Conservation (phyloP, 2,888 invertebrate genomes). For the Rotaria magnacalcarata region DNA sequence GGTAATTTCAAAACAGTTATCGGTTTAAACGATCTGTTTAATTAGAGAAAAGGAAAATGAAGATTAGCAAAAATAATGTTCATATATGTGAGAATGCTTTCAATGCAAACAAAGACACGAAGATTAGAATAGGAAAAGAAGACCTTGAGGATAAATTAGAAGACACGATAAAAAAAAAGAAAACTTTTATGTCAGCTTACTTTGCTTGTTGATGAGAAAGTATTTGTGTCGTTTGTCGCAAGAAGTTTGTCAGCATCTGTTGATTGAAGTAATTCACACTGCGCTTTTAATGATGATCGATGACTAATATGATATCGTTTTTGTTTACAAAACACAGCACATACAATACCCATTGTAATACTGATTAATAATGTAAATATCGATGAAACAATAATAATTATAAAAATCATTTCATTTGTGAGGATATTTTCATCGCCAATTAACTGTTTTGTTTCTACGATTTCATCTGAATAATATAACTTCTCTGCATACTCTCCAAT, state of each 20-base stretch:
- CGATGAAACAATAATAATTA: slow-evolving; percentile 23
- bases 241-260: slow-evolving; percentile 18
- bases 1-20: no score
- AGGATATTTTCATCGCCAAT: not conserved
- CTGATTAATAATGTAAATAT: slow-evolving; percentile 24
- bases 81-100: not conserved
- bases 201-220: not conserved
- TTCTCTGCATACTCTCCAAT: not conserved
- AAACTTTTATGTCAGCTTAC: not conserved
- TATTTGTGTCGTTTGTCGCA: not conserved
- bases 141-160: not conserved
- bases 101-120: not conserved
- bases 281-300: slow-evolving; percentile 20
- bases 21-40: no score
- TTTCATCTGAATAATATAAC: not conserved
- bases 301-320: slow-evolving; percentile 10
- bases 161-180: not conserved
- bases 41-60: not conserved
- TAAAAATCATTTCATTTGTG: slow-evolving; percentile 25
- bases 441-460: not conserved
- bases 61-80: not conserved
- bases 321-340: slow-evolving; percentile 31
- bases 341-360: slow-evolving; percentile 10
- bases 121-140: not conserved
- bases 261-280: slow-evolving; percentile 18